phyloP scores from a whole-genome alignment of 2,888 invertebrate genomes.

The Papilio gigon region DNA sequence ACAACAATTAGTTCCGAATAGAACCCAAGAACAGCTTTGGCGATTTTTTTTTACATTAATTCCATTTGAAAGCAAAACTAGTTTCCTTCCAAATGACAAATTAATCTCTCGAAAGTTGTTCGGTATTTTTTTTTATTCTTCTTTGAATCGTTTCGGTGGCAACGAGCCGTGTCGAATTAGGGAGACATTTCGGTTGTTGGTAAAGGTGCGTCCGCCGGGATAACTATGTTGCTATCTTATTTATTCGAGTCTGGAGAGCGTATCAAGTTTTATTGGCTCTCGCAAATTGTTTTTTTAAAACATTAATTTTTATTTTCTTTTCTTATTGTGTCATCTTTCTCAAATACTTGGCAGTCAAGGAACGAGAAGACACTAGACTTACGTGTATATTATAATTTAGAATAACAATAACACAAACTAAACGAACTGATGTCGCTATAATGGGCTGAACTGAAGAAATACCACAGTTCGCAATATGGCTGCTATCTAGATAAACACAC shows the following conservation, averaged over 20 bases:
- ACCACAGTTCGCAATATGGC: background rate
- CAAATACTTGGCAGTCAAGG: background rate
- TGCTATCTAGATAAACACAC: background rate
- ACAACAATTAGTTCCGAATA: background rate
- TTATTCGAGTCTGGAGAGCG: conserved; percentile 22
- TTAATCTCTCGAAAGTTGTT: conserved; percentile 77
- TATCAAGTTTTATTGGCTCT: conserved; percentile 23
- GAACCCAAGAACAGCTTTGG: conserved; percentile 34
- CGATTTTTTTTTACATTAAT: conserved; percentile 54
- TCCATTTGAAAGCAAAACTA: conserved; percentile 61
- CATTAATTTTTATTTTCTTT: background rate
- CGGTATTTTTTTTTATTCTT: conserved; percentile 56
- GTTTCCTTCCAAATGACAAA: conserved; percentile 78
- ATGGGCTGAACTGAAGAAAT: background rate
- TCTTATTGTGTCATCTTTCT: background rate
- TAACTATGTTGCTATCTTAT: conserved; percentile 20
- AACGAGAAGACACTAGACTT: background rate
- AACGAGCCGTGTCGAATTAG: conserved; percentile 70
- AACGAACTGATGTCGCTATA: too few relatives aligned
- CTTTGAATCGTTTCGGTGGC: conserved; percentile 61
- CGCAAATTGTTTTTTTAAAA: conserved; percentile 15
- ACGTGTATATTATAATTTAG: background rate
- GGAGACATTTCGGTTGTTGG: conserved; percentile 75
- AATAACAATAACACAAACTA: background rate
- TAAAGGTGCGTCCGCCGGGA: conserved; percentile 57